Evolutionary conservation across 2,797 vertebrate genomes (phyloP), one percentile per base, ranked within the genome.

Genomic region (Avahi laniger): DNA sequence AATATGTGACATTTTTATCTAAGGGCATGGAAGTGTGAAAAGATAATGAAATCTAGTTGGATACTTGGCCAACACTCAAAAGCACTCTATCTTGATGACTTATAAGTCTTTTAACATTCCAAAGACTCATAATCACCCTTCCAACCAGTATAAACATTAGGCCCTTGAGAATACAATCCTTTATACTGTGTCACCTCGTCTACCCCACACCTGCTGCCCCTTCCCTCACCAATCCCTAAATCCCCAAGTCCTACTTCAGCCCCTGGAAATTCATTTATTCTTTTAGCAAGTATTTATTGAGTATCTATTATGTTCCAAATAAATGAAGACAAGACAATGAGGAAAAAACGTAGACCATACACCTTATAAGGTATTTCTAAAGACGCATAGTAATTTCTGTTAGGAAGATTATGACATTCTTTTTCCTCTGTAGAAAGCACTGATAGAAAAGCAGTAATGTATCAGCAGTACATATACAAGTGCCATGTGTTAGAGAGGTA

Each of bases 31-130:
- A 33, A 89, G 43, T 72, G 48, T 67, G 33, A 93, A 78, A 95
- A 38, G 33, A 72, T 67, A 67, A 81, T 73, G 12, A 94, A 94
- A 84, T 81, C 8, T 52, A 61, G 59, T 76, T 83, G 43, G 8
- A 82, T 90, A 61, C 17, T 46, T 84, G 54, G 18, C 65, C 80
- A 79, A 46, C 46, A 84, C 1, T 90, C 33, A 81, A 33, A 61
- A 35, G 33, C 41, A 76, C 52, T 89, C 76, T 89, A 24, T 33
- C 91, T 94, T 63, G 72, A 89, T 81, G 59, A 54, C 15, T 84
- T 85, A 80, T 3, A 94, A 67, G 52, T 70, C 57, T 91, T 79
- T 80, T 50, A 90, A n/a, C n/a, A 22, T 96, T 91, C 24, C 63
- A 75, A 78, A 50, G 75, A 22, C 33, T 92, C 48, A 41, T 10